Evolutionary conservation across 2,797 vertebrate species (phyloP), one percentile per base, ranked within the genome.

Genomic region (Xenopus petersii): DNA sequence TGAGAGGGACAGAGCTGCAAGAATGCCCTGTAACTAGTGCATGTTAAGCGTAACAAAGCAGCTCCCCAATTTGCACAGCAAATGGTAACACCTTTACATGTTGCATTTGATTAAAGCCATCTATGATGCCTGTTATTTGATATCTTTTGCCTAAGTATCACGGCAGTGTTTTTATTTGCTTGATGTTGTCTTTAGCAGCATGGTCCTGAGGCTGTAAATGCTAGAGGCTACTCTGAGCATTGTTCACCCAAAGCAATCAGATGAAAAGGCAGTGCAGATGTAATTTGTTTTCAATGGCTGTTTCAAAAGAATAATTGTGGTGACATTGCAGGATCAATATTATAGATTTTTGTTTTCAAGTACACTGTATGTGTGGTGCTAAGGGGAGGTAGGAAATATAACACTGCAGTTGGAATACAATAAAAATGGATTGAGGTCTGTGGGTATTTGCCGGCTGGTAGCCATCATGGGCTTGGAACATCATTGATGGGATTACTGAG

Each of bases 271-370:
- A 96, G 96, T 95, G 97, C 96, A 98, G 96, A 98, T 98, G 95
- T 98, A 98, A 98, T 99, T 99, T 97, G 96, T 99, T 98, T 98
- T 98, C 96, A 98, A 98, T 98, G 97, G 95, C 95, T 97, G 95
- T 97, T 99, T 98, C 96, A 97, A 98, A 98, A 99, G 97, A 99
- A 98, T 98, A 98, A 99, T 98, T 99, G 97, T 97, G 95, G 97
- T 98, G 96, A 99, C 97, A 98, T 93, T 91, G 93, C 73, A 84
- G 83, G 93, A 94, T 99, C 97, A 93, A 99, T 99, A 97, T 86
- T 96, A 98, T 99, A 89, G 96, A 98, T 98, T 97, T 97, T 95
- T 95, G 95, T 98, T 98, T 98, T 97, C 93, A 92, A 96, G 95
- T 93, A 94, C 92, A 92, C 93, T 95, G 95, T 96, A 94, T 97